Conservation (phyloP, 2,113 vertebrate species). For the Pterocles gutturalis region DNA sequence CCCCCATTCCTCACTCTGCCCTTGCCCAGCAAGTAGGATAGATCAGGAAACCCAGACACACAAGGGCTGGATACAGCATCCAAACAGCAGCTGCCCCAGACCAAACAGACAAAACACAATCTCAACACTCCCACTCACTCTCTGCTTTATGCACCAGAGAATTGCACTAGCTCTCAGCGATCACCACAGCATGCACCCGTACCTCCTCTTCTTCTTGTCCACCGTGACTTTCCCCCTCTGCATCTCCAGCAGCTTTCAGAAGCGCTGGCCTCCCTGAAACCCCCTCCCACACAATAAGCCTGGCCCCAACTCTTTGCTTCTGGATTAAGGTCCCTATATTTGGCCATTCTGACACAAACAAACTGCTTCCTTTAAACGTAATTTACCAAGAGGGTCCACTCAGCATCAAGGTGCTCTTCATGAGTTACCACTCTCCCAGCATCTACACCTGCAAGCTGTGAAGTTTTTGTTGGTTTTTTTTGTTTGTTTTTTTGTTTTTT, state of each 20-base stretch:
- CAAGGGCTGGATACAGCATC: not conserved
- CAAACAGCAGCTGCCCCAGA: not conserved
- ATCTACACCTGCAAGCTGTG: not conserved
- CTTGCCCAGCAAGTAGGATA: not conserved
- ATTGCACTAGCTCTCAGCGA: not conserved
- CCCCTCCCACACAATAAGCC: not conserved
- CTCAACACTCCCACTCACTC: not conserved
- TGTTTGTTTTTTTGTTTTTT: not conserved
- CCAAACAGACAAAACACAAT: not conserved
- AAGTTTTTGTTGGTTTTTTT: not conserved
- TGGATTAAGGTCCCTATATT: not conserved
- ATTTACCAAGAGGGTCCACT: not conserved
- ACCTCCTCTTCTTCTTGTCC: not conserved
- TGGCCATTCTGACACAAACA: not conserved
- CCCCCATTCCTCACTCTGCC: rapidly evolving
- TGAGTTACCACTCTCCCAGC: not conserved
- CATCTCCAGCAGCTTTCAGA: not conserved
- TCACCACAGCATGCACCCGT: not conserved
- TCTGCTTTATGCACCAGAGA: not conserved
- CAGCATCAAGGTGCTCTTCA: not conserved
- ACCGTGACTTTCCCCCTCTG: not conserved
- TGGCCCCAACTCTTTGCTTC: not conserved
- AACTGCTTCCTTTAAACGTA: not conserved
- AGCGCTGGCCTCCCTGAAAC: not conserved
- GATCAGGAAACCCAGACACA: not conserved